Evolutionary conservation across 2,797 vertebrate species (phyloP), one percentile per base, ranked within the genome.

Genomic region (Etheostoma nigrum): DNA sequence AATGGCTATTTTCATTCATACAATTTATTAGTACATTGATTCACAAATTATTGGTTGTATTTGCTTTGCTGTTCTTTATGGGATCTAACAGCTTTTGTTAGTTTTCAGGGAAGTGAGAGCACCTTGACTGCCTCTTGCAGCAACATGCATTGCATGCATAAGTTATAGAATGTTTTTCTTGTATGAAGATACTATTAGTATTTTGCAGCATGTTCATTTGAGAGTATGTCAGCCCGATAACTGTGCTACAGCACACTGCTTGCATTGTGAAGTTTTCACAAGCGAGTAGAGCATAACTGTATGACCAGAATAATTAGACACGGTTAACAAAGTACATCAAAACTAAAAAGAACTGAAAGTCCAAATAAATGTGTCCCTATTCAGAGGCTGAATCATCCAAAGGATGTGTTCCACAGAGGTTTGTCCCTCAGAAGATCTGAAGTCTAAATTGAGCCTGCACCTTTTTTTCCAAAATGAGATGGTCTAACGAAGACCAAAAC

Each of bases 341-440:
- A 13, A 27, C n/a, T 0, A 62, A 76, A 67, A 40, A 71, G 79
- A 69, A 67, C 49, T 12, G 25, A n/a, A 53, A 30, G 47, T 61
- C 63, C 25, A 52, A 67, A 68, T 4, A 48, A 64, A 23, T 45
- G 40, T 58, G 63, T 58, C 63, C 42, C 2, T 40, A 30, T 64
- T 81, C 45, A 60, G 48, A 48, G 53, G 44, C 75, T 52, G 25
- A 5, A 52, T 61, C 36, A 13, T 54, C 49, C 33, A 62, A 72
- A 74, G 61, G 18, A 59, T 63, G 44, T 13, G 27, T 14, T 53
- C 11, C 47, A 62, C 55, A 63, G 58, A 57, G 71, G 54, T 47
- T 66, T 13, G 14, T 62, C 18, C 18, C 54, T 72, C 4, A 48
- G 53, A 58, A 52, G 72, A 79, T 76, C 44, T 52, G 55, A 66